Percentiles rank a stretch among this genome's conserved stretches.
Conservation (phyloP, 2,888 invertebrate genomes). For the Thereva nobilitata region DNA sequence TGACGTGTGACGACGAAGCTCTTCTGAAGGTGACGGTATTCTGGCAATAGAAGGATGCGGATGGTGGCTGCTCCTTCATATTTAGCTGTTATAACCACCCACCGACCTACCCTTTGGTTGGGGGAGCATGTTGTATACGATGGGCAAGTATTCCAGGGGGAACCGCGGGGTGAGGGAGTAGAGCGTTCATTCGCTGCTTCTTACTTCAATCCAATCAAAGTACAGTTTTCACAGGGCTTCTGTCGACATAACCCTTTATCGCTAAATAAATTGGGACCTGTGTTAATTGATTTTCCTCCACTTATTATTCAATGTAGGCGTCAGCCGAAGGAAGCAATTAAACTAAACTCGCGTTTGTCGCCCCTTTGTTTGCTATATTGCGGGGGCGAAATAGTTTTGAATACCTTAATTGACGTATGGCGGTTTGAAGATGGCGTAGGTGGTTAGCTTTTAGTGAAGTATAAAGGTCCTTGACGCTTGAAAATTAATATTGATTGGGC, state of each 20-base stretch:
- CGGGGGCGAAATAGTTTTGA: background rate
- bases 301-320: background rate
- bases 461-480: no score
- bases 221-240: slow-evolving; percentile 24
- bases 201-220: slow-evolving; percentile 25
- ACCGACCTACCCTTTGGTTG: no score
- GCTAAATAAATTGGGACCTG: slow-evolving; percentile 23
- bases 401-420: background rate
- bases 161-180: background rate
- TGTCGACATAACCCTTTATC: slow-evolving; percentile 9
- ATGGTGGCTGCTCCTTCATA: no score
- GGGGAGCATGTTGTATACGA: no score
- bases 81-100: no score
- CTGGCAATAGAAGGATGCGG: no score
- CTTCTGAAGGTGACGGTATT: no score
- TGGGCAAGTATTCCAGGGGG: no score
- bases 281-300: slow-evolving; percentile 29
- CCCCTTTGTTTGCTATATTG: slow-evolving; percentile 5
- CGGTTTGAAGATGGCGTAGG: no score
- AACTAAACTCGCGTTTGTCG: slow-evolving; percentile 12
- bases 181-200: slow-evolving; percentile 3
- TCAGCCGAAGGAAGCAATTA: slow-evolving; percentile 21
- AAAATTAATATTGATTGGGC: no score
- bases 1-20: no score
- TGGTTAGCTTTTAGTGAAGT: no score